Conservation (phyloP, 2,113 vertebrate species). For the Phaethon lepturus region DNA sequence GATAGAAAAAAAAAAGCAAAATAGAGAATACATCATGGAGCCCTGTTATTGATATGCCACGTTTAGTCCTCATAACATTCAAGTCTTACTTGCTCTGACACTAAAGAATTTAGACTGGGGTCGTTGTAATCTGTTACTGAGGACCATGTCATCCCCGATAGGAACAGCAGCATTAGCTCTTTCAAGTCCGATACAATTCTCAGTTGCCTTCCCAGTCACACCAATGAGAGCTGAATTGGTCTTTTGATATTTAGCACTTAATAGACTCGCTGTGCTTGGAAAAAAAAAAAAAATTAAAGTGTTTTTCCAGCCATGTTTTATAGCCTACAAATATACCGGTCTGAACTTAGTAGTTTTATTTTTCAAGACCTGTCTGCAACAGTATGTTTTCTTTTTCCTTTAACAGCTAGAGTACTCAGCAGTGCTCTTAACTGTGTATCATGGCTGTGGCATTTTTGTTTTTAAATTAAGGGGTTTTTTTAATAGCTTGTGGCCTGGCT, state of each 20-base stretch:
- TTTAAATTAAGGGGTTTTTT: background rate
- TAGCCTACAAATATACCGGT: background rate
- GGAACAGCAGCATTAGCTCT: background rate
- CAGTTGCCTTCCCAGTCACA: background rate
- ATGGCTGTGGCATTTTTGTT: background rate
- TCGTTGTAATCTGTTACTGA: background rate
- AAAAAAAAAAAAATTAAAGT: background rate
- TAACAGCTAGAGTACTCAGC: background rate
- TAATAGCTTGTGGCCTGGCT: background rate
- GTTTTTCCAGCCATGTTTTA: background rate
- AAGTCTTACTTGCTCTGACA: background rate
- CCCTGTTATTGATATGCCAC: background rate
- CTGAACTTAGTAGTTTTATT: background rate
- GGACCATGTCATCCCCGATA: background rate
- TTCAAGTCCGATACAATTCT: background rate
- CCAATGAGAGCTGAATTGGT: background rate
- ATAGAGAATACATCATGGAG: background rate
- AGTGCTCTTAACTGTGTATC: background rate
- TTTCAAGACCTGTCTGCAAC: background rate
- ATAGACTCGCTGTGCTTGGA: background rate
- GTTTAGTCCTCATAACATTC: accelerated
- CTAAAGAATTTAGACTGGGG: background rate
- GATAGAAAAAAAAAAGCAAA: background rate
- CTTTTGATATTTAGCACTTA: slow-evolving; percentile 26
- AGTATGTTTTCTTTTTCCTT: background rate